Conservation (phyloP, 2,888 invertebrate genomes). For the Cepaea hortensis region DNA sequence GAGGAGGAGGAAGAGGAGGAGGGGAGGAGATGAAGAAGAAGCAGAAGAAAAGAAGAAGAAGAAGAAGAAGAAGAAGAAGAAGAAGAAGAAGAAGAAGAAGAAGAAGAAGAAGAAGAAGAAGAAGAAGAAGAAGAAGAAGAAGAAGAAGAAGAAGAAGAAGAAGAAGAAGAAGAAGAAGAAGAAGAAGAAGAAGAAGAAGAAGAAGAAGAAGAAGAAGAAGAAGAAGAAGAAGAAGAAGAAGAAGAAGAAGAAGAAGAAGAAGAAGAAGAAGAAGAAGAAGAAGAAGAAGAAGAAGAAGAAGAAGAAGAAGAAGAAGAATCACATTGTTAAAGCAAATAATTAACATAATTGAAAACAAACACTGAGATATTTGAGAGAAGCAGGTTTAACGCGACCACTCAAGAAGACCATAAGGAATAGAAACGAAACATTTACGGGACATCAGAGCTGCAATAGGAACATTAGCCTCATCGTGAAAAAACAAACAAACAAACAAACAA, state of each 20-base stretch:
- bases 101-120: not conserved
- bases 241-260: not conserved
- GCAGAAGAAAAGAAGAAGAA: not conserved
- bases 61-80: not conserved
- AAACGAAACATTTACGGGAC: too few species aligned
- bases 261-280: not conserved
- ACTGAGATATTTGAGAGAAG: not conserved
- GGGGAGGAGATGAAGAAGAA: not conserved
- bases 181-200: slow-evolving; percentile 7
- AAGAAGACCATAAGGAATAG: not conserved
- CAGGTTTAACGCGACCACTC: not conserved
- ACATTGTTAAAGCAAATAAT: not conserved
- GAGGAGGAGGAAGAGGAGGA: not conserved
- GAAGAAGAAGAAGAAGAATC: not conserved
- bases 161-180: not conserved
- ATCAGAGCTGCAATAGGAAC: too few species aligned
- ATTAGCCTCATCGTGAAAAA: too few species aligned
- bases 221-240: slow-evolving; percentile 7
- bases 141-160: not conserved
- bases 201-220: slow-evolving; percentile 7
- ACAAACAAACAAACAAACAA: too few species aligned
- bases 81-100: not conserved
- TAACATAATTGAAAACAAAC: not conserved
- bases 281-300: not conserved
- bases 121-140: not conserved